A percentile compares a stretch with the other conserved stretches of the same genome.
phyloP scores from a whole-genome alignment of 2,797 vertebrate genomes.

The Margarornis squamiger region DNA sequence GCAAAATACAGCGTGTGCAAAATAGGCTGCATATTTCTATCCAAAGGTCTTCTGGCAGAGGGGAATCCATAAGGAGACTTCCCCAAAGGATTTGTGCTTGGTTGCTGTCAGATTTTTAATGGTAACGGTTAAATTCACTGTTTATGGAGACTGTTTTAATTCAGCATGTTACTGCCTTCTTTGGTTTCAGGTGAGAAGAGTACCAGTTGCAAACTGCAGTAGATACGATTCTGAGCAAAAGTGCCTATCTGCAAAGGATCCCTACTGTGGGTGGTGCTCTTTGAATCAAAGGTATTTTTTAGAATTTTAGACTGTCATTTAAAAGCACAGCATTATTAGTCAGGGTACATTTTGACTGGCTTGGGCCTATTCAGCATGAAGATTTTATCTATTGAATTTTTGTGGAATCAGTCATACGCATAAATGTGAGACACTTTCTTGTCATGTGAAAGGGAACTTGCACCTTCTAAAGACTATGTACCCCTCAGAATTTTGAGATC shows the following conservation, averaged over 20 bases:
- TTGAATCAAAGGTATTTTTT: constrained; percentile 72
- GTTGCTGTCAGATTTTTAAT: constrained; percentile 6
- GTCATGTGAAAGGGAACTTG: not conserved
- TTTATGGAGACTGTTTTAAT: not conserved
- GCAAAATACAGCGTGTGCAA: constrained; percentile 5
- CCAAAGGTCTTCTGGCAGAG: constrained; percentile 56
- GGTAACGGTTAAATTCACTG: not conserved
- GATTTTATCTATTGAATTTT: not conserved
- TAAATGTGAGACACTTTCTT: not conserved
- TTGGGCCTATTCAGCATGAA: not conserved
- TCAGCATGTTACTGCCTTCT: not conserved
- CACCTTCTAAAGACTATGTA: not conserved
- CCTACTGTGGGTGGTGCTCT: constrained; percentile 81
- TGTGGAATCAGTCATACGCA: not conserved
- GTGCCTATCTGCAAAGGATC: constrained; percentile 77
- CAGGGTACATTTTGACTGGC: not conserved
- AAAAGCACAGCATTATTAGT: not conserved
- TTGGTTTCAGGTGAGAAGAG: constrained; percentile 78
- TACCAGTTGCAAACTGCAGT: constrained; percentile 76
- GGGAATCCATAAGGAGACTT: constrained; percentile 21
- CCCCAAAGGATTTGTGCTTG: constrained; percentile 14
- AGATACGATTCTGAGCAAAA: constrained; percentile 69
- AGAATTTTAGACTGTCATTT: not conserved
- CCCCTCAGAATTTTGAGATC: not conserved
- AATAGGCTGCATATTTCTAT: constrained; percentile 51